Percentiles rank a stretch among this genome's conserved stretches.
These are phyloP conservation scores for Anastrepha ludens DNA, from an alignment of 1,140 invertebrate genomes.

Conservation along the genomic window DNA sequence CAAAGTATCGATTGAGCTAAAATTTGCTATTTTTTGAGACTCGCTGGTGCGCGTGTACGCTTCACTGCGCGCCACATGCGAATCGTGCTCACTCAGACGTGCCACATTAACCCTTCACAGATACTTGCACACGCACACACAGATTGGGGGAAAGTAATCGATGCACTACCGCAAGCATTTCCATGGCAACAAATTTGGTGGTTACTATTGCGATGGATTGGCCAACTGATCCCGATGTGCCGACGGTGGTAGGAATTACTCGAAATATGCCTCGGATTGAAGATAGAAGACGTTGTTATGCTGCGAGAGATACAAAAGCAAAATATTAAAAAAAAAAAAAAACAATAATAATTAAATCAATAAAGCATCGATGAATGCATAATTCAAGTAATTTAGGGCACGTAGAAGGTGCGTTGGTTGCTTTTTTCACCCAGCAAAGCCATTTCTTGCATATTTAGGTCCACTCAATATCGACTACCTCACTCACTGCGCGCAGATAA, in stretches of 20 bases:
- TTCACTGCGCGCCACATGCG: neutral
- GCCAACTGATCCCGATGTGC: neutral
- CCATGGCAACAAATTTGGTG: slow-evolving; percentile 24
- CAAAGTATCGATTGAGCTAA: slow-evolving; percentile 40
- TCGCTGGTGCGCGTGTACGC: neutral
- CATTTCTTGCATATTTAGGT: neutral
- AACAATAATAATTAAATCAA: slow-evolving; percentile 5
- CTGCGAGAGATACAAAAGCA: neutral
- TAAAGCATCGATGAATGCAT: slow-evolving; percentile 41
- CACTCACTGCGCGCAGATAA: neutral
- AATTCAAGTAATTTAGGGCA: slow-evolving; percentile 43
- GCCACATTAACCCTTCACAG: neutral
- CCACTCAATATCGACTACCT: neutral
- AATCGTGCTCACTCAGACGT: neutral
- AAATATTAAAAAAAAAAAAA: neutral
- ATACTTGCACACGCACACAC: neutral
- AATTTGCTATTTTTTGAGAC: neutral
- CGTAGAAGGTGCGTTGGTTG: slow-evolving; percentile 11
- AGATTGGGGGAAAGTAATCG: slow-evolving; percentile 6
- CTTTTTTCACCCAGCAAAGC: neutral
- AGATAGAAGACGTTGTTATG: neutral
- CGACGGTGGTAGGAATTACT: neutral
- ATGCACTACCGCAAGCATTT: slow-evolving; percentile 14
- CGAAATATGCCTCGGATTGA: neutral
- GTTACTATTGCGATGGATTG: slow-evolving; percentile 25